These are phyloP conservation scores for Ctenochaetus hawaiiensis DNA, from an alignment of 2,797 vertebrate genomes.

Conservation along the genomic window DNA sequence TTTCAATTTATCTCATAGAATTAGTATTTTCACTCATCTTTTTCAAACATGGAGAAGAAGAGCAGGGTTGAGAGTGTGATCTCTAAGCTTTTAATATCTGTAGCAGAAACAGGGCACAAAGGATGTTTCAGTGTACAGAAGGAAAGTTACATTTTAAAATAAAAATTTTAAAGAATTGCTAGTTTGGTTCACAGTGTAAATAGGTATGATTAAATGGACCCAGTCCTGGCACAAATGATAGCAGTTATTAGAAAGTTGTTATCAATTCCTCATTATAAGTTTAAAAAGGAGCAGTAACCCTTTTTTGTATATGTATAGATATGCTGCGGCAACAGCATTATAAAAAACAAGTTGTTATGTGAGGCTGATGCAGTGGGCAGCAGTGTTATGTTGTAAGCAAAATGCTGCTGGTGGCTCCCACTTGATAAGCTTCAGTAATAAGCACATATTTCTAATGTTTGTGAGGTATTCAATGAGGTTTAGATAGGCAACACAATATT, in stretches of 20 bases:
- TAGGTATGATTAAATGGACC: slow-evolving; percentile 11
- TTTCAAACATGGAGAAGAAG: slow-evolving; percentile 21
- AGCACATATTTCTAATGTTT: slow-evolving; percentile 4
- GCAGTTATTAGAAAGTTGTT: not conserved
- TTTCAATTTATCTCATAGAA: slow-evolving; percentile 33
- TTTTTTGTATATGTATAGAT: not conserved
- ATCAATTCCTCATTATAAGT: not conserved
- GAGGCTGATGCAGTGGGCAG: slow-evolving; percentile 6
- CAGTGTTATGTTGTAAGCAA: slow-evolving; percentile 17
- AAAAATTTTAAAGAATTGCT: not conserved
- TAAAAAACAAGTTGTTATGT: not conserved
- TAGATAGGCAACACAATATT: not conserved
- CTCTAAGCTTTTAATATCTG: slow-evolving; percentile 23
- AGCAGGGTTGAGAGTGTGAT: slow-evolving; percentile 13
- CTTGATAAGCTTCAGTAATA: slow-evolving; percentile 14
- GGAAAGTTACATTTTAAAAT: not conserved
- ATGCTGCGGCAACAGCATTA: not conserved
- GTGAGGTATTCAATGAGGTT: slow-evolving; percentile 16
- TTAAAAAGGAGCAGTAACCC: not conserved
- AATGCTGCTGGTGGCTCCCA: slow-evolving; percentile 26
- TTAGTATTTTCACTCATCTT: slow-evolving; percentile 5
- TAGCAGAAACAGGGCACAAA: not conserved
- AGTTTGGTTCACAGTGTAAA: slow-evolving; percentile 7
- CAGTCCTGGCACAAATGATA: not conserved
- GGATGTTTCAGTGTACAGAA: not conserved